Evolutionary conservation across 1,140 invertebrate genomes (phyloP).

Genomic region (Listronotus oregonensis): DNA sequence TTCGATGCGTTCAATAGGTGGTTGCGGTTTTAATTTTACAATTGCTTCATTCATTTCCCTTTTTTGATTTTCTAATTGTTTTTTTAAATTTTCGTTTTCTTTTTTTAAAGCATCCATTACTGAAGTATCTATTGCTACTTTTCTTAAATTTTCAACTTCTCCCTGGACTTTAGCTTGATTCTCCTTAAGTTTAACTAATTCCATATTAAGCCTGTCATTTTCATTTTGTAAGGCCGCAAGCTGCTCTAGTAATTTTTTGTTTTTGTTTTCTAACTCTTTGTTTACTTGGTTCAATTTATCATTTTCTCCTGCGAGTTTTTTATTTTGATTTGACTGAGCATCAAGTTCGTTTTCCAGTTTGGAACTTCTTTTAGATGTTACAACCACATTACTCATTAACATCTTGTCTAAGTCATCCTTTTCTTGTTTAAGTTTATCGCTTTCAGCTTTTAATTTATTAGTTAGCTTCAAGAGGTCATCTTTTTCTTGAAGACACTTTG

Average conservation of each 20-base stretch:
- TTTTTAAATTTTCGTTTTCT: conserved; percentile 39
- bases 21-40: conserved; percentile 33
- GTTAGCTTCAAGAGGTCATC: conserved; percentile 19
- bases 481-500: conserved; percentile 18
- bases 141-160: conserved; percentile 19
- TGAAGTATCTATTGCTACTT: background rate
- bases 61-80: conserved; percentile 36
- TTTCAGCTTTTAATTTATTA: conserved; percentile 17
- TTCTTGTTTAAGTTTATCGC: conserved; percentile 26
- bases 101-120: conserved; percentile 25
- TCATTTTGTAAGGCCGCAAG: conserved; percentile 18
- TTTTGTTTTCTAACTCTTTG: conserved; percentile 10
- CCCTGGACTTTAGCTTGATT: conserved; percentile 30
- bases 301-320: conserved; percentile 13
- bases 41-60: conserved; percentile 30
- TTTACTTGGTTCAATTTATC: conserved; percentile 14
- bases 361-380: conserved; percentile 26
- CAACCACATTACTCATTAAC: conserved; percentile 28
- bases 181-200: conserved; percentile 27
- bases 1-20: background rate
- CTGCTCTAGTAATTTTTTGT: background rate
- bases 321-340: conserved; percentile 11
- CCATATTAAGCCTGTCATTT: conserved; percentile 28
- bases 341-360: conserved; percentile 35
- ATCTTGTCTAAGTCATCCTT: conserved; percentile 39